Base-by-base conservation (phyloP, 1,140 invertebrate species). In the Drosophila subpulchrella region DNA sequence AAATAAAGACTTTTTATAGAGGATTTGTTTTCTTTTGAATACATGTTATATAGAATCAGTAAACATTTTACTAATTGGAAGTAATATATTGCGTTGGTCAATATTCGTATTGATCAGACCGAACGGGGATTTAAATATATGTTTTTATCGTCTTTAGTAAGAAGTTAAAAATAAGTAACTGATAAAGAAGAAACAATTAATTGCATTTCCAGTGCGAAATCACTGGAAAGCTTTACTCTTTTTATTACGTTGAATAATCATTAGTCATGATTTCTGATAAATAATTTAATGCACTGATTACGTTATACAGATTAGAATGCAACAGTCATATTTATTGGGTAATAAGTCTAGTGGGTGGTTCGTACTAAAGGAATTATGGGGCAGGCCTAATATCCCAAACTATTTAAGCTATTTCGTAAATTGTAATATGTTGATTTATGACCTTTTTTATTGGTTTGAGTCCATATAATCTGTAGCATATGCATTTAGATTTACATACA, bases 301-400 rank as follows among this genome's bases (percentile, higher is more conserved):
- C 95, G 80, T 97, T 99, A 92, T 97, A 98, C 65, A 96, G 96
- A 97, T 98, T 93, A 88, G 84, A 59, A 11, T 17, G 13, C 0
- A 4, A 15, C 8, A n/a, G 8, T 6, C 8, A 27, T 13, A 10
- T 6, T 10, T 62, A 61, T 57, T 20, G 12, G 34, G 2, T 50
- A 47, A 20, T 44, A 46, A 6, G 8, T 13, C 13, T 10, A 24
- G 15, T 8, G 7, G 15, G 10, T 17, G 10, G 0, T 44, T 51
- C 32, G 12, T 51, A 51, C 15, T 53, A 17, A 24, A 6, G 24
- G 42, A 47, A n/a, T 27, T 44, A 4, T 47, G 17, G 44, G 10
- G 4, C 15, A 17, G 15, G 15, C 15, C 15, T 42, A 10, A 17
- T 10, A 17, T 11, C 7, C 5, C 30, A 36, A 34, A 36, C 13